Base-by-base conservation (phyloP, 2,113 vertebrate genomes). In the Muntiacus reevesi region DNA sequence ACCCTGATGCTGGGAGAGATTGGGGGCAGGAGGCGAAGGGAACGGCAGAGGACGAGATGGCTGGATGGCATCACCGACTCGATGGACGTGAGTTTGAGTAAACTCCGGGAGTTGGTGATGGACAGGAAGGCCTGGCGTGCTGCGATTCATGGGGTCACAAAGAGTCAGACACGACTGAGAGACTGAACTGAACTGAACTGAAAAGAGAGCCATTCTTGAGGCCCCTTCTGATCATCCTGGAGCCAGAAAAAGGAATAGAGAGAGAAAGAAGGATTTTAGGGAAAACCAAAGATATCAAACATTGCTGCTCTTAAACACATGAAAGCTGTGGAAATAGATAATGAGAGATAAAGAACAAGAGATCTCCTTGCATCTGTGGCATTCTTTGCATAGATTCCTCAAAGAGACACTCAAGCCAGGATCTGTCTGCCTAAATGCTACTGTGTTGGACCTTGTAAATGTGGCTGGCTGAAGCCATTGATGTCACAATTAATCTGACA, bases 401-500 rank as follows among this genome's bases (percentile, higher is more conserved):
- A 28, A 30, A 50, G 60, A 86, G 28, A 40, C 36, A 30, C 89
- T 89, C 43, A 23, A 33, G 14, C 74, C n/a, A 60, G 27, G 27
- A 40, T 79, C 47, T 5, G 5, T 87, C 57, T 94, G 83, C 76
- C 50, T 91, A 91, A 95, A 91, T 91, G 76, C 54, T 81, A 50
- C 8, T 2, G 16, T 16, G 30, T 11, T 82, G 85, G 89, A 85
- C 89, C 89, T 71, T 83, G 62, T 60, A 79, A 93, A 64, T 0
- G 14, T 52, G 84, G 57, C 83, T 93, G n/a, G 13, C 43, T 57
- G 19, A 96, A 85, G 84, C 62, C 85, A 50, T 81, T 76, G 71
- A 17, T 82, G 67, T 55, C 57, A 5, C 95, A 83, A 94, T 95
- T 82, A 96, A 92, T 95, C 47, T 89, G 94, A 91, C 88, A 95